Percentiles rank a stretch among this genome's conserved stretches.
These are phyloP conservation scores for Naja naja DNA, from an alignment of 2,113 vertebrate genomes.

Conservation along the genomic window DNA sequence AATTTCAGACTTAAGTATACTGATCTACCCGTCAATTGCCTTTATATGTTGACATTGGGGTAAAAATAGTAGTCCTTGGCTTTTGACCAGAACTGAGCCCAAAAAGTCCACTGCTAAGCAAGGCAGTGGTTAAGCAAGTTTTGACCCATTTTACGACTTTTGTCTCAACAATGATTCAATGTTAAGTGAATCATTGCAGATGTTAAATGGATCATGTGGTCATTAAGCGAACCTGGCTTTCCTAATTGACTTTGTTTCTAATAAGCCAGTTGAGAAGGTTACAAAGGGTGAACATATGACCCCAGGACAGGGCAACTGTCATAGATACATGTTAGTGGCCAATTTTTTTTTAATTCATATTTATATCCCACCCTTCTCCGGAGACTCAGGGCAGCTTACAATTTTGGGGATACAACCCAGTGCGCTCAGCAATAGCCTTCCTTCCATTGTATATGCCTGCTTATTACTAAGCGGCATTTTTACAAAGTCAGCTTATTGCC, in stretches of 20 bases:
- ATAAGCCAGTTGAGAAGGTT: not conserved
- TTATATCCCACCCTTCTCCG: no score
- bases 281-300: not conserved
- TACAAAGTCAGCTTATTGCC: no score
- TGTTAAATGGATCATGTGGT: not conserved
- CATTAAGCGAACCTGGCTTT: not conserved
- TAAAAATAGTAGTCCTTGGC: not conserved
- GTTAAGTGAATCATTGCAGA: not conserved
- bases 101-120: not conserved
- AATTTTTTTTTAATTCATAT: no score
- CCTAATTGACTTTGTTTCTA: not conserved
- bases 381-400: no score
- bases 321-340: not conserved
- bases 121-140: not conserved
- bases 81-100: not conserved
- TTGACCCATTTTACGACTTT: not conserved
- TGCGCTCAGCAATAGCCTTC: no score
- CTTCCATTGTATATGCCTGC: no score
- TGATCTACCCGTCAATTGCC: not conserved
- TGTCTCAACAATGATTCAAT: not conserved
- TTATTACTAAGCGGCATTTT: no score
- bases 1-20: not conserved
- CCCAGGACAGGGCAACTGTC: not conserved
- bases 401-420: no score
- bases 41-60: not conserved